Evolutionary conservation across 2,797 vertebrate genomes (phyloP).

Genomic region (Zalophus californianus): DNA sequence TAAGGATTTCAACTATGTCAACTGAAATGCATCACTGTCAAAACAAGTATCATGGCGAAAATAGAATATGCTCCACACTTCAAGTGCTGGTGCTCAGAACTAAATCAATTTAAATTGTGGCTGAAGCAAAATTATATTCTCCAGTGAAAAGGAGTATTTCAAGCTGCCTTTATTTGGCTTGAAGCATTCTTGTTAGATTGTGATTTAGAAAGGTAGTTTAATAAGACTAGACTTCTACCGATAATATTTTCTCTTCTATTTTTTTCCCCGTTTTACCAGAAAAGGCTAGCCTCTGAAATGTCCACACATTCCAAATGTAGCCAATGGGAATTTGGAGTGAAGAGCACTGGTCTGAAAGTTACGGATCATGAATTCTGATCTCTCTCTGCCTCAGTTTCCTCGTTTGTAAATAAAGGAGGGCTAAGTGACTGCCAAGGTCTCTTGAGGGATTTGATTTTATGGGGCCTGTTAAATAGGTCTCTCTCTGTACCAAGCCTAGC

Average conservation of each 20-base stretch:
- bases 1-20: conserved; percentile 92
- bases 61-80: conserved; percentile 78
- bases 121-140: conserved; percentile 83
- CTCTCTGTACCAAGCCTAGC: background rate
- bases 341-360: background rate
- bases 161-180: conserved; percentile 73
- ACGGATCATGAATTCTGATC: background rate
- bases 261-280: background rate
- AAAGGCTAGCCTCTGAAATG: conserved; percentile 26
- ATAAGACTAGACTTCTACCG: conserved; percentile 62
- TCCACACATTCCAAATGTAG: background rate
- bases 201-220: conserved; percentile 82
- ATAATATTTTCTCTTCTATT: conserved; percentile 13
- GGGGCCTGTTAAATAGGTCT: background rate
- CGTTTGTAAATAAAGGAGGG: background rate
- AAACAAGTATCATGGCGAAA: conserved; percentile 89
- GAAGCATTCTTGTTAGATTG: conserved; percentile 79
- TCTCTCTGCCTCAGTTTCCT: conserved; percentile 39
- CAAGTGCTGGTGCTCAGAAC: conserved; percentile 64
- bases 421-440: background rate
- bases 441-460: background rate
- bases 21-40: conserved; percentile 92
- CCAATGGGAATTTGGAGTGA: background rate
- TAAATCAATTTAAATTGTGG: conserved; percentile 81
- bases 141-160: conserved; percentile 82